Conservation (phyloP, 2,888 invertebrate species). For the Gryllus longicercus region DNA sequence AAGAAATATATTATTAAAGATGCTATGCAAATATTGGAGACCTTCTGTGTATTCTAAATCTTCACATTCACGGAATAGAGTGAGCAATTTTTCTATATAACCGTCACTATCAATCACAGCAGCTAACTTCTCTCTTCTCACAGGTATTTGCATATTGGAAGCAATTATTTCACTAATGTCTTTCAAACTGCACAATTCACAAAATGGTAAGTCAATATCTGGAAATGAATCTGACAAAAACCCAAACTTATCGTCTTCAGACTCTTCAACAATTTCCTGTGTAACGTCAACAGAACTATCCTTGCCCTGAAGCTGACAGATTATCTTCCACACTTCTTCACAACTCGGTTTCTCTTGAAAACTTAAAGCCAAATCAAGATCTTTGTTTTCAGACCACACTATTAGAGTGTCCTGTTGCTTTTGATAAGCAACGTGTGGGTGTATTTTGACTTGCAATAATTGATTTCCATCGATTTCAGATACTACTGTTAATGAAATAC, state of each 20-base stretch:
- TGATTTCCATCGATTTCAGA: neutral
- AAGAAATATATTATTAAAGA: neutral
- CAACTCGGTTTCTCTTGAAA: neutral
- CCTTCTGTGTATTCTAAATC: conserved; percentile 1
- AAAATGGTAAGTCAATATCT: neutral
- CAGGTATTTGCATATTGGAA: neutral
- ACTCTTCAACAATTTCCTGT: neutral
- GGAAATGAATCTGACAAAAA: neutral
- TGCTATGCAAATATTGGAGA: neutral
- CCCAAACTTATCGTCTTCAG: conserved; percentile 1
- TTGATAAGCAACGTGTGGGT: neutral
- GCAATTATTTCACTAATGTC: neutral
- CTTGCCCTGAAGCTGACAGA: neutral
- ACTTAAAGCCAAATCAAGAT: neutral
- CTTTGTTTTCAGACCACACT: neutral
- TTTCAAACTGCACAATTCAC: neutral
- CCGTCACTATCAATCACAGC: neutral
- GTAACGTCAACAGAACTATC: neutral
- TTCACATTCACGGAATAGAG: neutral
- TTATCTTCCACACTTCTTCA: neutral
- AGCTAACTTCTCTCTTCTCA: neutral
- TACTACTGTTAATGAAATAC: neutral
- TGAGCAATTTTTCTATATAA: neutral
- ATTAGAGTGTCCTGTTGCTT: conserved; percentile 17
- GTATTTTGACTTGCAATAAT: neutral